A percentile compares a stretch with the other conserved stretches of the same genome.
Evolutionary conservation across 2,888 invertebrate species (phyloP).

Genomic region (Agrotis clavis): DNA sequence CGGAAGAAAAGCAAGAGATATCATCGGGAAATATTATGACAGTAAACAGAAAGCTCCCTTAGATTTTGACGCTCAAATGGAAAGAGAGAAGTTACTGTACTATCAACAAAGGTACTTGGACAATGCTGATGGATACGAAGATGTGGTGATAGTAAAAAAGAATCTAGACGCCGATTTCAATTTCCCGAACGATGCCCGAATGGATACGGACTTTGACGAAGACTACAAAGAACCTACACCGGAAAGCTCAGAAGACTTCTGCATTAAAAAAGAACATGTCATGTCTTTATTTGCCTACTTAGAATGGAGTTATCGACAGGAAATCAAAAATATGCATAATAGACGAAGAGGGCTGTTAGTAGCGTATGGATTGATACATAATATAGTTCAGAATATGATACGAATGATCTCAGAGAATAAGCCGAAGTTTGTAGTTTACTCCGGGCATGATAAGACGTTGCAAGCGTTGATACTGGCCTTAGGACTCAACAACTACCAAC

Average conservation of each 20-base stretch:
- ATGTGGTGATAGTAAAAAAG: conserved; percentile 88
- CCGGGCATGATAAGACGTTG: conserved; percentile 98
- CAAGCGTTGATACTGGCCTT: conserved; percentile 96
- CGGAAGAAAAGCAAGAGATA: conserved; percentile 85
- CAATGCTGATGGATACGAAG: conserved; percentile 86
- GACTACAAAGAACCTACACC: conserved; percentile 86
- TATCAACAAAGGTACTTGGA: conserved; percentile 88
- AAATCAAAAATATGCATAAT: conserved; percentile 92
- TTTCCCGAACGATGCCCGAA: conserved; percentile 86
- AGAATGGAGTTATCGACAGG: conserved; percentile 94
- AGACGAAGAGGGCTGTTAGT: conserved; percentile 93
- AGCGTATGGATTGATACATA: conserved; percentile 96
- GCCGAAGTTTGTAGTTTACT: conserved; percentile 95
- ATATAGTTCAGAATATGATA: conserved; percentile 95
- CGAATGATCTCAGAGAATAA: conserved; percentile 95
- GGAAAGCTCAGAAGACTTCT: conserved; percentile 85
- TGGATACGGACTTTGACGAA: conserved; percentile 87
- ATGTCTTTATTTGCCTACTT: conserved; percentile 95
- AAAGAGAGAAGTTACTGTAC: conserved; percentile 86
- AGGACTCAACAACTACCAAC: conserved; percentile 92
- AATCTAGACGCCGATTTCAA: conserved; percentile 90
- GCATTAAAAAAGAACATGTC: conserved; percentile 94
- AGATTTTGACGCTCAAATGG: conserved; percentile 90
- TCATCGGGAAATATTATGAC: conserved; percentile 85
- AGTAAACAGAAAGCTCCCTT: conserved; percentile 79